A percentile compares a stretch with the other conserved stretches of the same genome.
Evolutionary conservation across 2,888 invertebrate species (phyloP).

Genomic region (Elegia similella): DNA sequence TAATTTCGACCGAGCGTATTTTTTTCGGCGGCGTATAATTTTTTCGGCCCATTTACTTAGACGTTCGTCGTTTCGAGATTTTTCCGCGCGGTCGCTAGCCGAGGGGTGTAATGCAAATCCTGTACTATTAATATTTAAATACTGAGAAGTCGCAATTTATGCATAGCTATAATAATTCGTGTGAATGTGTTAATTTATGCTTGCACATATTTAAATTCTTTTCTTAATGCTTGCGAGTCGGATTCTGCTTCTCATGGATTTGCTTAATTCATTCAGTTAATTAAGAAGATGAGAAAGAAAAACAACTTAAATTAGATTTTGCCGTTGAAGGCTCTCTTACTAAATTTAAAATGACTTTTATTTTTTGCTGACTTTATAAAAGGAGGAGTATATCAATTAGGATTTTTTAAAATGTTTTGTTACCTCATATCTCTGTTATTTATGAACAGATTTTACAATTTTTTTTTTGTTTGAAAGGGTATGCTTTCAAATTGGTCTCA

Average conservation of each 20-base stretch:
- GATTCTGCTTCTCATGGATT: constrained; percentile 5
- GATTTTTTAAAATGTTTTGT: too few species aligned
- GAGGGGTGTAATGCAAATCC: constrained; percentile 68
- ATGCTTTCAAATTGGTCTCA: too few species aligned
- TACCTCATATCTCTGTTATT: too few species aligned
- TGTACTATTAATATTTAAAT: constrained; percentile 64
- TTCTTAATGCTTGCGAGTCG: neutral
- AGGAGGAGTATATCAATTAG: too few species aligned
- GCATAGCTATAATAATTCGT: constrained; percentile 32
- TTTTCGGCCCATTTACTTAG: constrained; percentile 69
- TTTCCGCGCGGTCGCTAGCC: constrained; percentile 41
- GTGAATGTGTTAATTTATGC: constrained; percentile 32
- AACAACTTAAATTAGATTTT: neutral
- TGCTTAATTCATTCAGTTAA: constrained; percentile 2
- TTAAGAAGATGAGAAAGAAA: neutral
- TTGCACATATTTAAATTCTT: constrained; percentile 23
- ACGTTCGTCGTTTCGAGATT: constrained; percentile 69
- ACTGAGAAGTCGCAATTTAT: constrained; percentile 40
- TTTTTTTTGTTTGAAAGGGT: too few species aligned
- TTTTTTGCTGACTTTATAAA: too few species aligned
- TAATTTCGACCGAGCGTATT: constrained; percentile 58
- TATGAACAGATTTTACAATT: too few species aligned
- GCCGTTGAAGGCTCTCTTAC: neutral
- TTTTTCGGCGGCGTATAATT: constrained; percentile 38
- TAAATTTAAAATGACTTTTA: too few species aligned